phyloP scores from a whole-genome alignment of 2,888 invertebrate species.

The Hydriomena furcata region DNA sequence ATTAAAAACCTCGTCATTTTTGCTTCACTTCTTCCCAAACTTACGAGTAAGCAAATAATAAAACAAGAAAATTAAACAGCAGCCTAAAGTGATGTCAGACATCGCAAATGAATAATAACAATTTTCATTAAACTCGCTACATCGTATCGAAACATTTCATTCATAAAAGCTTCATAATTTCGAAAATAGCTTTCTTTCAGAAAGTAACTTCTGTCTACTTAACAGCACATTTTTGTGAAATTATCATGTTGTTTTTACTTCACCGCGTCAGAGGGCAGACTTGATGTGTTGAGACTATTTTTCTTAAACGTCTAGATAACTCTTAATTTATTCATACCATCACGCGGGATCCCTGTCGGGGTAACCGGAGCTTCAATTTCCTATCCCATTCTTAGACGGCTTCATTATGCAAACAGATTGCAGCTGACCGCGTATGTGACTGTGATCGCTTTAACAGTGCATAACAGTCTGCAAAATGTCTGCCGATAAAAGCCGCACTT shows the following conservation, averaged over 20 bases:
- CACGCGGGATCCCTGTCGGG: not conserved
- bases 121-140: slow-evolving; percentile 12
- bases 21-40: too few species aligned
- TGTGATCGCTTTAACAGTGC: too few species aligned
- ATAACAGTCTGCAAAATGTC: too few species aligned
- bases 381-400: not conserved
- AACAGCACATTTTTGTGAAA: slow-evolving; percentile 22
- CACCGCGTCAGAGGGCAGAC: slow-evolving; percentile 33
- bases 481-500: too few species aligned
- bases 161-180: slow-evolving; percentile 18
- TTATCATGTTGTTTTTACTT: slow-evolving; percentile 27
- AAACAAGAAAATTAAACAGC: slow-evolving; percentile 3
- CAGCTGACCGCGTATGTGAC: too few species aligned
- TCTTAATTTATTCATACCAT: not conserved
- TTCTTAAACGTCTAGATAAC: too few species aligned
- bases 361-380: not conserved
- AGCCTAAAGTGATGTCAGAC: slow-evolving; percentile 30
- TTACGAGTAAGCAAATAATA: not conserved
- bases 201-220: slow-evolving; percentile 30
- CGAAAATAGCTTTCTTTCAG: slow-evolving; percentile 32
- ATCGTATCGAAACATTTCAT: slow-evolving; percentile 17
- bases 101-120: slow-evolving; percentile 28
- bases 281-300: not conserved
- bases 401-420: too few species aligned
- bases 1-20: too few species aligned